Base-by-base conservation (phyloP, 2,113 vertebrate genomes). In the Eudyptes chrysolophus region DNA sequence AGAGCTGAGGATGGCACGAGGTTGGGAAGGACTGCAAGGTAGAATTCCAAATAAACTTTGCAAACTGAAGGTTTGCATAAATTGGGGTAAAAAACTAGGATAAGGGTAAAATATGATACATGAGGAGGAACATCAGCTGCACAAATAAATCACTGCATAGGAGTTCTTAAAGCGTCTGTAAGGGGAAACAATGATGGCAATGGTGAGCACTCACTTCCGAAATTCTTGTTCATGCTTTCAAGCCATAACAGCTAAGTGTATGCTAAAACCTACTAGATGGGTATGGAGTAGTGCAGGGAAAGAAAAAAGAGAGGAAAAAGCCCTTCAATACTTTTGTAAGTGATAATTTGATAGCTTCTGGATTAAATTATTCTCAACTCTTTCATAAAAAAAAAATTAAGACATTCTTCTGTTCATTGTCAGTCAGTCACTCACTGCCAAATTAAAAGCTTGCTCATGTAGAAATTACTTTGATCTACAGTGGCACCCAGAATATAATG, bases 361-460 rank as follows among this genome's bases (percentile, higher is more conserved):
- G 34, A 92, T 71, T 71, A 71, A 68, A 85, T 52, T 75, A 71
- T 55, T 85, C 38, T 70, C 13, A 80, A 55, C 13, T 52, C 7
- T 54, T 14, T 32, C 24, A 40, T 16, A 10, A 84, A 82, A 62
- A 82, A 60, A 30, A 24, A 62, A 2, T 42, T 12, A 71, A 84
- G 16, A 40, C 6, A 32, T 51, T 87, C 8, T 86, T 84, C 46
- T 90, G 22, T 49, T 91, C 54, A 15, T 57, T 92, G 70, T 68
- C 71, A 94, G 78, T 89, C 57, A 88, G 10, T 93, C 42, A 51
- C 32, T 93, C 54, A 48, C 32, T 75, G 49, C 22, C 42, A 84
- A 79, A 87, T 92, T 64, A 94, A 86, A 95, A 96, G 60, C 29
- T 77, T 93, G 51, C 36, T 92, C 81, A 64, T 78, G 62, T 25